These are phyloP conservation scores for Oplegnathus fasciatus DNA, from an alignment of 2,113 vertebrate species.

Conservation along the genomic window DNA sequence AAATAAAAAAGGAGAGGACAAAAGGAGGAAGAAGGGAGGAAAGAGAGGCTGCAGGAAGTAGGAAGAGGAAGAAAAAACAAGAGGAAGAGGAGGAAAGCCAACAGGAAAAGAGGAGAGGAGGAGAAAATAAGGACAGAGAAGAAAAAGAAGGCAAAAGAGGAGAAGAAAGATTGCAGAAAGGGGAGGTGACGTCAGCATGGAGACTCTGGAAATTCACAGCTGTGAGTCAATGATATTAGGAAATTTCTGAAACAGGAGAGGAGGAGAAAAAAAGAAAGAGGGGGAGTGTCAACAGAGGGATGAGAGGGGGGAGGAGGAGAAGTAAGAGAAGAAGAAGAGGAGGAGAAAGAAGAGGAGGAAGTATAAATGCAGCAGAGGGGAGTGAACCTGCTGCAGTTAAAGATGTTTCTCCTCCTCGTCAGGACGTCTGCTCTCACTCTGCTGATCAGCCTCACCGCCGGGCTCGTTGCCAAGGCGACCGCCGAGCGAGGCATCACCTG, in stretches of 20 bases:
- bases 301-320: not conserved
- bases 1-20: not conserved
- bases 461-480: constrained; percentile 10
- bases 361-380: constrained; percentile 56
- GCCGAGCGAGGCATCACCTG: constrained; percentile 29
- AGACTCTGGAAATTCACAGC: constrained; percentile 36
- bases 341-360: constrained; percentile 3
- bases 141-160: not conserved
- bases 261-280: not conserved
- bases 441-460: constrained; percentile 36
- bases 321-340: not conserved
- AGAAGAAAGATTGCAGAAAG: not conserved
- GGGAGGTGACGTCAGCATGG: constrained; percentile 18
- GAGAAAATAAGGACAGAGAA: not conserved
- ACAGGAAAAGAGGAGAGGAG: not conserved
- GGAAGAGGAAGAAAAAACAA: too few relatives aligned
- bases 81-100: too few relatives aligned
- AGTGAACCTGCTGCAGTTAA: constrained; percentile 26
- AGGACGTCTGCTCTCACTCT: constrained; percentile 19
- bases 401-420: constrained; percentile 54
- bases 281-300: not conserved
- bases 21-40: too few relatives aligned
- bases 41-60: not conserved
- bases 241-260: constrained; percentile 37
- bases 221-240: constrained; percentile 37